Percentiles rank a stretch among this genome's conserved stretches.
Evolutionary conservation across 2,797 vertebrate species (phyloP).

Genomic region (Falco biarmicus): DNA sequence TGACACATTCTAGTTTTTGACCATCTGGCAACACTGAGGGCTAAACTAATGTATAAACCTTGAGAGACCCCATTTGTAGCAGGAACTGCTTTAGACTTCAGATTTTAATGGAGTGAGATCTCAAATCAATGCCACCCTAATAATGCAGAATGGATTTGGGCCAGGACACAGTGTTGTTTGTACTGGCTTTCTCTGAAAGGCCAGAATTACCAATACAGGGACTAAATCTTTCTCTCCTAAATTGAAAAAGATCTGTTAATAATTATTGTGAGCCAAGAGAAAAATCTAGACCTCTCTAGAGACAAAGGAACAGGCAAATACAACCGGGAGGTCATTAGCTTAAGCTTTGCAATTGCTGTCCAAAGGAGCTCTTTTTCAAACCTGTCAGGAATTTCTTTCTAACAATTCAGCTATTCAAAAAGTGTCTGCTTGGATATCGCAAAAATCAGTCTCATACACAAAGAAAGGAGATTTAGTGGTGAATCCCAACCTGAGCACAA

Average conservation of each 20-base stretch:
- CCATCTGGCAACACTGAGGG: conserved; percentile 62
- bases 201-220: conserved; percentile 20
- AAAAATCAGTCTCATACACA: neutral
- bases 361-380: conserved; percentile 20
- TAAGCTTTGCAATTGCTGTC: conserved; percentile 16
- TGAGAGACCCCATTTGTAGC: conserved; percentile 52
- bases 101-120: conserved; percentile 59
- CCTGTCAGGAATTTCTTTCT: conserved; percentile 12
- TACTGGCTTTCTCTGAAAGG: conserved; percentile 27
- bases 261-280: conserved; percentile 28
- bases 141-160: conserved; percentile 32
- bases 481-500: neutral
- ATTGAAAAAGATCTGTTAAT: conserved; percentile 49
- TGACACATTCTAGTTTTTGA: conserved; percentile 55
- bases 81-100: conserved; percentile 53
- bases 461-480: neutral
- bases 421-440: neutral
- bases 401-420: neutral
- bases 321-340: conserved; percentile 4
- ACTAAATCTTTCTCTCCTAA: conserved; percentile 19
- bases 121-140: conserved; percentile 53
- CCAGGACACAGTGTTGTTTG: conserved; percentile 35
- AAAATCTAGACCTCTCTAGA: conserved; percentile 33
- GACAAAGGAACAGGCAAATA: conserved; percentile 3
- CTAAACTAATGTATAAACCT: conserved; percentile 53